These are phyloP conservation scores for Aspidoscelis tigris DNA, from an alignment of 2,113 vertebrate species.

Conservation along the genomic window DNA sequence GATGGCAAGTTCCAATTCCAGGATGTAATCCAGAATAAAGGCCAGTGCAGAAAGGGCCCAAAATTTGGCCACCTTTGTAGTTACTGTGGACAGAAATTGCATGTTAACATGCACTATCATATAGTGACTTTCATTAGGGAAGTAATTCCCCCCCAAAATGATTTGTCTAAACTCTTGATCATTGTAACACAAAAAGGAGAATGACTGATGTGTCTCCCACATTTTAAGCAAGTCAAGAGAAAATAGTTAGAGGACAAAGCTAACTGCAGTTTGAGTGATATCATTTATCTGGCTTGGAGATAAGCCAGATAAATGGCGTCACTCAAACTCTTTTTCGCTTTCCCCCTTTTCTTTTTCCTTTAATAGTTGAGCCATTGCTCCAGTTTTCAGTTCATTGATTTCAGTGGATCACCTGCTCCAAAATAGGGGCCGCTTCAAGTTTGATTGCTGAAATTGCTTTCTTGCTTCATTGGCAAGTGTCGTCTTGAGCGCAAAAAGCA, in stretches of 20 bases:
- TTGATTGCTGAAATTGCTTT: constrained; percentile 27
- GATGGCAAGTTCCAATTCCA: too few species aligned
- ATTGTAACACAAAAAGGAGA: neutral
- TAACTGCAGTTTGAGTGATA: constrained; percentile 18
- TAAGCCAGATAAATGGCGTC: neutral
- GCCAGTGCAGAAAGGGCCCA: too few species aligned
- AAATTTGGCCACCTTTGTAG: neutral
- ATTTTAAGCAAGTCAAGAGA: neutral
- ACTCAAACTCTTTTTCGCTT: neutral
- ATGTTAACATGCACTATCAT: too few species aligned
- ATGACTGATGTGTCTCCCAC: neutral
- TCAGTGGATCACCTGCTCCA: constrained; percentile 55
- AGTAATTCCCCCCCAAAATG: too few species aligned
- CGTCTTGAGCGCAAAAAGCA: constrained; percentile 1
- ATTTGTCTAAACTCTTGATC: too few species aligned
- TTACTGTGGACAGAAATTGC: too few species aligned
- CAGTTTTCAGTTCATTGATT: constrained; percentile 52
- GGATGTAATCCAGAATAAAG: too few species aligned
- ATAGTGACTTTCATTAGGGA: too few species aligned
- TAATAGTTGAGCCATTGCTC: constrained; percentile 55
- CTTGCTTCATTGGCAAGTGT: constrained; percentile 39
- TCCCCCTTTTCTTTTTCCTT: constrained; percentile 5
- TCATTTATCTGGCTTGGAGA: neutral
- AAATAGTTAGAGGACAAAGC: constrained; percentile 36
- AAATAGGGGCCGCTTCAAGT: constrained; percentile 42